phyloP scores from a whole-genome alignment of 2,888 invertebrate species.

The Cremastinae sp. region DNA sequence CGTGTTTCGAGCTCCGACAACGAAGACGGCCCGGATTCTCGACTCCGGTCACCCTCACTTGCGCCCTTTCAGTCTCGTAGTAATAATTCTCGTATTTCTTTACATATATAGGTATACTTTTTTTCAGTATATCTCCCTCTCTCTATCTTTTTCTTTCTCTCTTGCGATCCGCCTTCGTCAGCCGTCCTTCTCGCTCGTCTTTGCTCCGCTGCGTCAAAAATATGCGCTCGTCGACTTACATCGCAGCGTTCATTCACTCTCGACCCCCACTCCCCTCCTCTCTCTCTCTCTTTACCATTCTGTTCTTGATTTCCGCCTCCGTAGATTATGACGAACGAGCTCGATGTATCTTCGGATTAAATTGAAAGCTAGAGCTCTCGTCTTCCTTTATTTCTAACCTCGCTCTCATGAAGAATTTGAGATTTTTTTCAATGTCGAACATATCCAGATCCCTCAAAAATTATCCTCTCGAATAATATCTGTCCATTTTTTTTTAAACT shows the following conservation, averaged over 20 bases:
- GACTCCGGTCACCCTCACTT: too few relatives aligned
- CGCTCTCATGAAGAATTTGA: not conserved
- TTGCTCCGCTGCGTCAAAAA: not conserved
- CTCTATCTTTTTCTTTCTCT: slow-evolving; percentile 23
- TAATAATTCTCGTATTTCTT: too few relatives aligned
- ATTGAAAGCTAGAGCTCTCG: slow-evolving; percentile 12
- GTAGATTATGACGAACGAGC: slow-evolving; percentile 35
- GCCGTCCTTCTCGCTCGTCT: not conserved
- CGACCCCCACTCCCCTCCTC: not conserved
- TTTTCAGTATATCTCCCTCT: too few relatives aligned
- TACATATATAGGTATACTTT: too few relatives aligned
- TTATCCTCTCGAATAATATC: too few relatives aligned
- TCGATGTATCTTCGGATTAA: slow-evolving; percentile 23
- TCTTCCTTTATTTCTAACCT: not conserved
- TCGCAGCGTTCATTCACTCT: slow-evolving; percentile 51
- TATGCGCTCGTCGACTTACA: slow-evolving; percentile 1
- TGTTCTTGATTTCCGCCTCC: slow-evolving; percentile 40
- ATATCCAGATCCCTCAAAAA: too few relatives aligned
- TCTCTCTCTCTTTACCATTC: slow-evolving; percentile 59
- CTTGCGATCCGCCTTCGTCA: too few relatives aligned
- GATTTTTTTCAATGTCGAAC: too few relatives aligned
- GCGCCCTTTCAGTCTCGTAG: too few relatives aligned
- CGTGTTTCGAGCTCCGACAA: too few relatives aligned
- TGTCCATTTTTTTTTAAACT: too few relatives aligned
- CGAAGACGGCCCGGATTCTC: too few relatives aligned